A percentile compares a stretch with the other conserved stretches of the same genome.
phyloP scores from a whole-genome alignment of 37 sponge, comb jelly and placozoan genomes.

The Halichondria panicea region DNA sequence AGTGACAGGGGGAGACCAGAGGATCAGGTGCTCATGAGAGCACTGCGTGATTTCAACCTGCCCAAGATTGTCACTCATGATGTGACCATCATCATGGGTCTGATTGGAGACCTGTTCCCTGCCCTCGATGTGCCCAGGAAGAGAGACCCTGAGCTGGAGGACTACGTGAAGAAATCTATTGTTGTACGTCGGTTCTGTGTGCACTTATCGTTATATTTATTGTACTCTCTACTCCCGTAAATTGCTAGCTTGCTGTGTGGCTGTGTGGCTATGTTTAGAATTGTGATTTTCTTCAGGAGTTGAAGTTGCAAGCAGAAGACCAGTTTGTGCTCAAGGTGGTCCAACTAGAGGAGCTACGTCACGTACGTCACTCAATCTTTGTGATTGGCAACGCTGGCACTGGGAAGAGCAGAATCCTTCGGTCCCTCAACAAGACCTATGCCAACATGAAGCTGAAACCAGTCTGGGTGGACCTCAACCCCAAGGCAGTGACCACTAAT shows the following conservation, averaged over 20 bases:
- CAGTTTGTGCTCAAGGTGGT: slow-evolving; percentile 97
- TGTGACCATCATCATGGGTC: slow-evolving; percentile 97
- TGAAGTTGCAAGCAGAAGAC: slow-evolving; percentile 95
- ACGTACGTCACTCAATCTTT: slow-evolving; percentile 97
- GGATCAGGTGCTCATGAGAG: slow-evolving; percentile 97
- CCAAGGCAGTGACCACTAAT: slow-evolving; percentile 93
- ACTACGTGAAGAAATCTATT: slow-evolving; percentile 77
- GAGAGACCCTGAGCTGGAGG: slow-evolving; percentile 94
- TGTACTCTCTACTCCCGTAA: not conserved
- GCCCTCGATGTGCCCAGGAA: slow-evolving; percentile 96
- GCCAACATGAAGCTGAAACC: slow-evolving; percentile 84
- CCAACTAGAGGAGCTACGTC: slow-evolving; percentile 92
- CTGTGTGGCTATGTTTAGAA: not conserved
- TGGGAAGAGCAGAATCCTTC: slow-evolving; percentile 75
- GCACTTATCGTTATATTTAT: not conserved
- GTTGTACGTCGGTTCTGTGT: slow-evolving; percentile 47
- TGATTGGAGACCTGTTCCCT: slow-evolving; percentile 98
- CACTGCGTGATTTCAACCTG: slow-evolving; percentile 97
- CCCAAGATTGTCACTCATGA: slow-evolving; percentile 98
- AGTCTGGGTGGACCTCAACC: slow-evolving; percentile 91
- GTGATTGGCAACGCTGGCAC: slow-evolving; percentile 98
- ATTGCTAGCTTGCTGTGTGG: not conserved
- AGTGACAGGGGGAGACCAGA: slow-evolving; percentile 95
- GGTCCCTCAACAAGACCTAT: slow-evolving; percentile 92
- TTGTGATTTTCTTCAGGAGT: slow-evolving; percentile 54